phyloP scores from a whole-genome alignment of 2,888 invertebrate species.

The Deilephila porcellus region DNA sequence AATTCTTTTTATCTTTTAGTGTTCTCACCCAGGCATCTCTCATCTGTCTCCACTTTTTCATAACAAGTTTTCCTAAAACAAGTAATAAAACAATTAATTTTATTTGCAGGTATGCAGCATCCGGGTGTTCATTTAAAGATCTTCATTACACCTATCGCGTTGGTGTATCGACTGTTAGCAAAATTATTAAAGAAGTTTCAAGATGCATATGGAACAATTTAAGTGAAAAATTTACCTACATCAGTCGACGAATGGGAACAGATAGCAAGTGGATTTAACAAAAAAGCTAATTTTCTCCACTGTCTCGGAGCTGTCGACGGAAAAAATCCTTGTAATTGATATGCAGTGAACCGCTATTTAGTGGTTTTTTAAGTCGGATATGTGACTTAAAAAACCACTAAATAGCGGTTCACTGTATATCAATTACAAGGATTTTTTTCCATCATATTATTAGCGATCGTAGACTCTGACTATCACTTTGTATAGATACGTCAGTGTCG shows the following conservation, averaged over 20 bases:
- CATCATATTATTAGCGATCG: too few species aligned
- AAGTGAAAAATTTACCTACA: not conserved
- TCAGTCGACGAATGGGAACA: constrained; percentile 30
- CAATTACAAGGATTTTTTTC: too few species aligned
- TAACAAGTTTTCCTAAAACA: constrained; percentile 39
- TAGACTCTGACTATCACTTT: too few species aligned
- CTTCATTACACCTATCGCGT: constrained; percentile 40
- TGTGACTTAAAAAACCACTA: constrained; percentile 30
- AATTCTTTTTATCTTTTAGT: too few species aligned
- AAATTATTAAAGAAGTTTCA: too few species aligned
- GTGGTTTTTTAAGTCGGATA: too few species aligned
- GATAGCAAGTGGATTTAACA: constrained; percentile 33
- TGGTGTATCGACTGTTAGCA: constrained; percentile 24
- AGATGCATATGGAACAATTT: too few species aligned
- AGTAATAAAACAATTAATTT: constrained; percentile 3
- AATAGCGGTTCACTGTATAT: too few species aligned
- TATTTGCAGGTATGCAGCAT: constrained; percentile 40
- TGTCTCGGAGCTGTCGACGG: constrained; percentile 33
- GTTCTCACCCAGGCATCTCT: constrained; percentile 30
- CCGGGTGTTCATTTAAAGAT: constrained; percentile 40
- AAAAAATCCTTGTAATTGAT: too few species aligned
- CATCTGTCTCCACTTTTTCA: constrained; percentile 37
- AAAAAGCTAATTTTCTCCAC: constrained; percentile 32
- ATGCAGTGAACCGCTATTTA: too few species aligned
- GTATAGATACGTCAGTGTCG: too few species aligned